phyloP scores from a whole-genome alignment of 2,888 invertebrate genomes.

The Theodoxus fluviatilis region DNA sequence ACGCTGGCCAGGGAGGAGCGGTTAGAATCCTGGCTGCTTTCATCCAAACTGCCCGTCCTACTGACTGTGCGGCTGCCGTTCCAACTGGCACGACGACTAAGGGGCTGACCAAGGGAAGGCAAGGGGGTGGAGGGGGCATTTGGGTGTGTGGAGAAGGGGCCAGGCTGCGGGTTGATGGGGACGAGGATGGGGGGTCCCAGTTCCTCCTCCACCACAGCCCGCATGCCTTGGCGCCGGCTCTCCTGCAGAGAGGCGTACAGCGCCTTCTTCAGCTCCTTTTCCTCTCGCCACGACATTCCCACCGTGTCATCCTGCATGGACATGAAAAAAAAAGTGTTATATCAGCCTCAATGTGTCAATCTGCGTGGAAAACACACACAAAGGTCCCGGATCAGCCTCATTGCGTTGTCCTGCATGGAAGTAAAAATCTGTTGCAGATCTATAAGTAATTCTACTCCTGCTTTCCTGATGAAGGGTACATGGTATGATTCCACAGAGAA shows the following conservation, averaged over 20 bases:
- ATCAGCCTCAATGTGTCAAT: no score
- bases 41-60: conserved; percentile 36
- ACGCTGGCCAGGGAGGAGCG: no score
- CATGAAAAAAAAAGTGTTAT: not conserved
- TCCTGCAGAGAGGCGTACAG: conserved; percentile 65
- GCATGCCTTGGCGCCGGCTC: conserved; percentile 33
- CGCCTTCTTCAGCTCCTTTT: conserved; percentile 64
- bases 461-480: no score
- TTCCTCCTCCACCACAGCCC: not conserved
- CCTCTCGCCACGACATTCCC: conserved; percentile 64
- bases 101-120: not conserved
- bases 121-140: not conserved
- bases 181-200: not conserved
- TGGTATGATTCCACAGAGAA: no score
- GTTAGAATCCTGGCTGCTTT: conserved; percentile 48
- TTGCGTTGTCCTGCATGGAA: no score
- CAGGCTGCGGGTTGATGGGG: not conserved
- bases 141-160: no score
- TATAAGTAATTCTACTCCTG: no score
- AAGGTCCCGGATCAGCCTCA: no score
- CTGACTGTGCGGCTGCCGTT: conserved; percentile 1
- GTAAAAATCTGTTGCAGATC: no score
- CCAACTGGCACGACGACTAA: not conserved
- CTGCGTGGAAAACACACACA: conserved; percentile 32
- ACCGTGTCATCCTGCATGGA: conserved; percentile 48